Percentiles rank a stretch among this genome's conserved stretches.
These are phyloP conservation scores for Nesogale talazaci DNA, from an alignment of 2,113 vertebrate species.

Conservation along the genomic window DNA sequence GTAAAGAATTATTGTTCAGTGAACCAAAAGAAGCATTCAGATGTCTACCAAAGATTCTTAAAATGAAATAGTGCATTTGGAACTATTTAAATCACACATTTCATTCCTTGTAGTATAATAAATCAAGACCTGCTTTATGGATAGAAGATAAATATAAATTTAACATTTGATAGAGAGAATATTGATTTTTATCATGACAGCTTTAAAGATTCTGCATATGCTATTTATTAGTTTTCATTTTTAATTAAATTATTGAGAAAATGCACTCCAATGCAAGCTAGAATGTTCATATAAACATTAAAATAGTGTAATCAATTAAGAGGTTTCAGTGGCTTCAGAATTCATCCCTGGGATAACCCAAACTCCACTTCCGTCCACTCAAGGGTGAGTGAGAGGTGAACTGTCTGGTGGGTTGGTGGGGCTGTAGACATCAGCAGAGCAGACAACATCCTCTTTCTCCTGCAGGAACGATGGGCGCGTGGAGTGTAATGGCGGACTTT, in stretches of 20 bases:
- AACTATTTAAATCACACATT: slow-evolving; percentile 38
- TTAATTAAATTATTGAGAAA: background rate
- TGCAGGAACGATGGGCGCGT: too few relatives aligned
- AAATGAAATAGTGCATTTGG: slow-evolving; percentile 60
- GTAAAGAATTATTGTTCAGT: slow-evolving; percentile 66
- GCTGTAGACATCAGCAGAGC: too few relatives aligned
- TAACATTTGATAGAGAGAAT: background rate
- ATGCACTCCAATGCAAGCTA: background rate
- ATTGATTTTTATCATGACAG: background rate
- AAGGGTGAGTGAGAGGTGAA: too few relatives aligned
- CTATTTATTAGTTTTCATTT: background rate
- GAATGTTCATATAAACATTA: background rate
- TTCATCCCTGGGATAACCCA: too few relatives aligned
- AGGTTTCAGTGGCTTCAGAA: too few relatives aligned
- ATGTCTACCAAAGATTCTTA: slow-evolving; percentile 52
- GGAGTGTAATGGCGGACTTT: too few relatives aligned
- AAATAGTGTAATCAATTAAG: background rate
- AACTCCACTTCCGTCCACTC: too few relatives aligned
- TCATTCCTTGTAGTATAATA: slow-evolving; percentile 44
- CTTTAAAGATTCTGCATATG: background rate
- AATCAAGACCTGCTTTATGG: background rate
- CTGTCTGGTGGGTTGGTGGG: too few relatives aligned
- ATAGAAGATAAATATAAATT: slow-evolving; percentile 47
- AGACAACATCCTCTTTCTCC: too few relatives aligned
- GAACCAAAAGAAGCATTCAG: slow-evolving; percentile 42